Conservation (phyloP, 2,113 vertebrate genomes). For the Crotalus viridis region DNA sequence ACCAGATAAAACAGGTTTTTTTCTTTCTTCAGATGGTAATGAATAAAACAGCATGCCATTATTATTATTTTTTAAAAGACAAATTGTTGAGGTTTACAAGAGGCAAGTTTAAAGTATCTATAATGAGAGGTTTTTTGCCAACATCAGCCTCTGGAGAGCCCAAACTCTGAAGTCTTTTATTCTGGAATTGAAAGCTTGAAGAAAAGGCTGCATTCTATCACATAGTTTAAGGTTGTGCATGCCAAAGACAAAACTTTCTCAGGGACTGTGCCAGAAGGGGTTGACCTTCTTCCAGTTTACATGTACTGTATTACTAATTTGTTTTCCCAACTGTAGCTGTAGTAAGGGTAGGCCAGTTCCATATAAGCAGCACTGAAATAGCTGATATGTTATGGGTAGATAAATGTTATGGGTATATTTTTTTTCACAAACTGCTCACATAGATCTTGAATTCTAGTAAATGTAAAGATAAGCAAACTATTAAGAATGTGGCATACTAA, state of each 20-base stretch:
- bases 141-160: slow-evolving; percentile 12
- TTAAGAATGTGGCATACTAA: background rate
- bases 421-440: background rate
- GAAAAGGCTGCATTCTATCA: slow-evolving; percentile 7
- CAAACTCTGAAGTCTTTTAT: background rate
- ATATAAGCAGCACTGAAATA: background rate
- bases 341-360: slow-evolving; percentile 33
- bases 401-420: accelerated
- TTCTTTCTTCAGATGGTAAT: background rate
- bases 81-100: background rate
- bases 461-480: background rate
- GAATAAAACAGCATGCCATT: slow-evolving; percentile 8
- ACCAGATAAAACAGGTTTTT: background rate
- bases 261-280: slow-evolving; percentile 35
- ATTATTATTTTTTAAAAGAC: background rate
- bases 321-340: slow-evolving; percentile 28
- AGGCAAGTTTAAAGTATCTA: background rate
- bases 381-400: accelerated
- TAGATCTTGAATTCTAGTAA: background rate
- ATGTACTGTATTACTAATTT: slow-evolving; percentile 48
- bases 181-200: slow-evolving; percentile 26
- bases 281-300: slow-evolving; percentile 44
- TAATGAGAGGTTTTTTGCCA: background rate
- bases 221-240: slow-evolving; percentile 29
- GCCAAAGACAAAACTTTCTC: slow-evolving; percentile 29